These are phyloP conservation scores for Cassiopea andromeda DNA, from an alignment of 30 jellyfish, hydroid and myxozoan genomes.

Conservation along the genomic window DNA sequence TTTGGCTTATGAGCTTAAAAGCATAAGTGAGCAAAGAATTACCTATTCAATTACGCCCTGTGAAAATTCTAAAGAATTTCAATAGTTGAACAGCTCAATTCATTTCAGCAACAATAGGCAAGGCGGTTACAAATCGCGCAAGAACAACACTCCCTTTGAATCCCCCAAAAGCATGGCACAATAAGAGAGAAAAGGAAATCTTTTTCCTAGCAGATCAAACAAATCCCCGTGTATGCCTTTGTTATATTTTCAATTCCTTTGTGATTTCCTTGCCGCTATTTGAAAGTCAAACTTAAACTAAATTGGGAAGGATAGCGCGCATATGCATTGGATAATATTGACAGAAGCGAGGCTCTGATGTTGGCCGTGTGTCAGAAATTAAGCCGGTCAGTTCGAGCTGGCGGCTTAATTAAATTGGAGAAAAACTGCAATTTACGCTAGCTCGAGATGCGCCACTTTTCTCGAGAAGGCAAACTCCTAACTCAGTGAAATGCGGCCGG, in stretches of 20 bases:
- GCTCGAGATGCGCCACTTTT: slow-evolving; percentile 52
- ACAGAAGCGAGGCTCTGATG: slow-evolving; percentile 84
- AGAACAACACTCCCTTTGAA: slow-evolving; percentile 72
- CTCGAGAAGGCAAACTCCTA: slow-evolving; percentile 63
- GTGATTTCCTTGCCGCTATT: slow-evolving; percentile 87
- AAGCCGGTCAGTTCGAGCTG: slow-evolving; percentile 36
- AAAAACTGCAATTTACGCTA: slow-evolving; percentile 59
- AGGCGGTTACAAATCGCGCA: slow-evolving; percentile 80
- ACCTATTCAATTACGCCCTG: slow-evolving; percentile 52
- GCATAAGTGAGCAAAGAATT: slow-evolving; percentile 51
- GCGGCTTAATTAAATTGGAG: slow-evolving; percentile 63
- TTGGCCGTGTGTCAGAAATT: slow-evolving; percentile 70
- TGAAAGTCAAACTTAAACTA: slow-evolving; percentile 64
- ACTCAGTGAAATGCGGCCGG: slow-evolving; percentile 44
- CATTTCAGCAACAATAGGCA: slow-evolving; percentile 40
- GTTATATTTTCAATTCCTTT: slow-evolving; percentile 72
- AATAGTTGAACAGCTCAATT: slow-evolving; percentile 57
- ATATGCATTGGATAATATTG: slow-evolving; percentile 65
- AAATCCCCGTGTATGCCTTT: slow-evolving; percentile 82
- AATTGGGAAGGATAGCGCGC: slow-evolving; percentile 84
- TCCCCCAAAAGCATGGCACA: slow-evolving; percentile 82
- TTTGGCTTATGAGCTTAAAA: slow-evolving; percentile 64
- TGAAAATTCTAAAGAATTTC: slow-evolving; percentile 32
- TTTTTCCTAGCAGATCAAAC: slow-evolving; percentile 72
- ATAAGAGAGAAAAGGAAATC: slow-evolving; percentile 48